A percentile compares a stretch with the other conserved stretches of the same genome.
Conservation (phyloP, 2,797 vertebrate species). For the Catamblyrhynchus diadema region DNA sequence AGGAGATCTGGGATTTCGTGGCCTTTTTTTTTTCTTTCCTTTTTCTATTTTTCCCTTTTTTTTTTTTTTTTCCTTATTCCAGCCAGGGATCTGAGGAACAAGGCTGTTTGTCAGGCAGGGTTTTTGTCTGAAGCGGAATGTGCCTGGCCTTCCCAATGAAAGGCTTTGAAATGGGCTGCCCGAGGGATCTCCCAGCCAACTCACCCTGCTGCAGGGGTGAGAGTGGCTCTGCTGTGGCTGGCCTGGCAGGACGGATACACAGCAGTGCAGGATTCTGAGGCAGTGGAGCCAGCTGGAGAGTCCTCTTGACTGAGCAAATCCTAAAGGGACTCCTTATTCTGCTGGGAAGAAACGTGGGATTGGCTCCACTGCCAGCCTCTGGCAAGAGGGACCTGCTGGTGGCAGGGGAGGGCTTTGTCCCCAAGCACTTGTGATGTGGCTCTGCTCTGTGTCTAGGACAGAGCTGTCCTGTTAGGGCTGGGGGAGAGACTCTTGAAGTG, state of each 20-base stretch:
- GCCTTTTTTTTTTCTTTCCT: accelerated
- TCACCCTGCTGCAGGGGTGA: background rate
- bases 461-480: background rate
- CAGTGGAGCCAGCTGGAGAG: constrained; percentile 40
- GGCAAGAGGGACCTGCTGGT: background rate
- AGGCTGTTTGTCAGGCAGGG: background rate
- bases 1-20: background rate
- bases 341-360: constrained; percentile 33
- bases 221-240: background rate
- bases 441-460: background rate
- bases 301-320: constrained; percentile 35
- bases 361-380: constrained; percentile 3
- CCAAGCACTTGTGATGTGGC: background rate
- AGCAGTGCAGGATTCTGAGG: background rate
- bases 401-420: background rate
- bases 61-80: background rate
- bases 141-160: constrained; percentile 30
- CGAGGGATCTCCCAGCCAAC: background rate
- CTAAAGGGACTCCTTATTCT: constrained; percentile 34
- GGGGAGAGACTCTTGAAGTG: background rate
- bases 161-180: constrained; percentile 27
- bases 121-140: constrained; percentile 34
- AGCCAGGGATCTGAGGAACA: background rate
- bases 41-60: too few relatives aligned
- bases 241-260: background rate